Conservation (phyloP, 1,140 invertebrate species). For the Leptopilina clavipes region DNA sequence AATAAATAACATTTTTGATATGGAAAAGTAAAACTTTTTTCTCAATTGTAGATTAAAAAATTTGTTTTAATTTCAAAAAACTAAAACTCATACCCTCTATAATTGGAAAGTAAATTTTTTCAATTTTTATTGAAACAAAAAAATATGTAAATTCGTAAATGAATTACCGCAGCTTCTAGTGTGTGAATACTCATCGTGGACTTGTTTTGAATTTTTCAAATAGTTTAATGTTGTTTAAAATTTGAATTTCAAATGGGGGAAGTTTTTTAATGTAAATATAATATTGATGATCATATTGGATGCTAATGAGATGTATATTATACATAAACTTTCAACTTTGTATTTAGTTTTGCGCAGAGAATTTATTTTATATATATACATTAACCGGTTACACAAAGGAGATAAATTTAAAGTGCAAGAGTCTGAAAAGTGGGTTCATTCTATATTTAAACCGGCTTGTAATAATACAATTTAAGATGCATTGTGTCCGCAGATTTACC, state of each 20-base stretch:
- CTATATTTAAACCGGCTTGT: conserved; percentile 52
- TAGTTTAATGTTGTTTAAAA: background rate
- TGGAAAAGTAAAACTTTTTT: too few relatives aligned
- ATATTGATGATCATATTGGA: background rate
- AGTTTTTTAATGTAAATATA: background rate
- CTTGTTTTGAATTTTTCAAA: too few relatives aligned
- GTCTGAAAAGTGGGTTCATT: conserved; percentile 44
- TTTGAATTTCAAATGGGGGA: background rate
- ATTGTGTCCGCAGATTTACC: background rate
- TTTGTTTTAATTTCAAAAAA: too few relatives aligned
- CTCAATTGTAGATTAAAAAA: too few relatives aligned
- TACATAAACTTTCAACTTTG: conserved; percentile 5
- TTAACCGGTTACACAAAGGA: background rate
- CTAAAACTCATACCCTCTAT: too few relatives aligned
- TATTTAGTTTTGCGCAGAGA: background rate
- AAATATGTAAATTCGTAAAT: too few relatives aligned
- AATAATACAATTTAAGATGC: conserved; percentile 53
- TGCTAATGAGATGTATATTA: background rate
- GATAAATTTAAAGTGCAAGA: conserved; percentile 39
- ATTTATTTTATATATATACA: background rate
- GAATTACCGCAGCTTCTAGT: too few relatives aligned
- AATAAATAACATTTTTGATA: too few relatives aligned
- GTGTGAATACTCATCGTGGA: too few relatives aligned
- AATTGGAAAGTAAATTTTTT: too few relatives aligned
- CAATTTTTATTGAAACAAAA: too few relatives aligned